Percentiles rank a stretch among this genome's conserved stretches.
Conservation (phyloP, 2,113 vertebrate genomes). For the Alethe diademata region DNA sequence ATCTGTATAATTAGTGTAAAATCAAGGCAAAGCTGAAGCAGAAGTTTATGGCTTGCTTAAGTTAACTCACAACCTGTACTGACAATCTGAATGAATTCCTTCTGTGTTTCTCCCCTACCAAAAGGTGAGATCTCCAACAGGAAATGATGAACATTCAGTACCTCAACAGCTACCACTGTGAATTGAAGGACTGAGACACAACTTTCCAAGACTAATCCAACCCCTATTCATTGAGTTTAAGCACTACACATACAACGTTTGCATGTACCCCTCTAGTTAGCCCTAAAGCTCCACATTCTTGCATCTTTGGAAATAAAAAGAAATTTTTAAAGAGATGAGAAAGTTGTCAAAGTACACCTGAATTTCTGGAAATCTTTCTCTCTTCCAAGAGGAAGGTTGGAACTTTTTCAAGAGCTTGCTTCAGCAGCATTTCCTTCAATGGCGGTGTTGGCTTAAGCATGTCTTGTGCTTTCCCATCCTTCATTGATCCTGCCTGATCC, state of each 20-base stretch:
- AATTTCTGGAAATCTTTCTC: background rate
- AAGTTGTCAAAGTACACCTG: background rate
- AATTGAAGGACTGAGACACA: background rate
- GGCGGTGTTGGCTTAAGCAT: background rate
- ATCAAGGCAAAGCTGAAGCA: background rate
- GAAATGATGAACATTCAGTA: background rate
- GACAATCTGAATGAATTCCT: background rate
- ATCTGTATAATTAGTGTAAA: background rate
- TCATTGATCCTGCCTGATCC: background rate
- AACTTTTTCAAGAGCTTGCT: background rate
- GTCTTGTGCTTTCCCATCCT: background rate
- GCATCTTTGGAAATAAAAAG: background rate
- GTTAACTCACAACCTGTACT: background rate
- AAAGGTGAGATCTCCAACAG: background rate
- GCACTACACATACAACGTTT: background rate
- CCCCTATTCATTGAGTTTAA: background rate
- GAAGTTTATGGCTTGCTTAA: background rate
- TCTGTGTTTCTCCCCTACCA: background rate
- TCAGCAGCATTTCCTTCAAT: background rate
- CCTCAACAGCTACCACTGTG: background rate
- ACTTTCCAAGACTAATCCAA: background rate
- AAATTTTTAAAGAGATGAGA: background rate
- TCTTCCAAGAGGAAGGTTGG: background rate
- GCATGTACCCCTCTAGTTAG: background rate
- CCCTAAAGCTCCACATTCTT: background rate